Percentiles rank a stretch among this genome's conserved stretches.
Evolutionary conservation across 2,888 invertebrate species (phyloP).

Genomic region (Sycophila texana): DNA sequence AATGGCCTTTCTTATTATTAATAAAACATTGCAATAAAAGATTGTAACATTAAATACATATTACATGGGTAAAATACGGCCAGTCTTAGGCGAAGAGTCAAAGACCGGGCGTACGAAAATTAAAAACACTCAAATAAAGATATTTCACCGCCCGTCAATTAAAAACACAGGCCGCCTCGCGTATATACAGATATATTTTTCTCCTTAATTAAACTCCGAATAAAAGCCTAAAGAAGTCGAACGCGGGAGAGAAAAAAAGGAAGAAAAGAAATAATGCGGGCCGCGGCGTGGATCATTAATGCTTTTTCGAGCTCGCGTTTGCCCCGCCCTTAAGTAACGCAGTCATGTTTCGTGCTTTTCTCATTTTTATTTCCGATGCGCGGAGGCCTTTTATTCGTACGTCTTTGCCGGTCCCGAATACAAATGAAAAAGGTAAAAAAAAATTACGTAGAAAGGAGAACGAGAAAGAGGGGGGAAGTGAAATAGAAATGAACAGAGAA

Average conservation of each 20-base stretch:
- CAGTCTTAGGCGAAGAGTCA: not conserved
- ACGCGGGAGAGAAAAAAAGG: not conserved
- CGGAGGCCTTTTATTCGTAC: constrained; percentile 46
- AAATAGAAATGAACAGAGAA: constrained; percentile 7
- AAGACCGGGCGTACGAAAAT: not conserved
- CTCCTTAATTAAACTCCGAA: constrained; percentile 43
- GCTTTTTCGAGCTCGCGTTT: constrained; percentile 53
- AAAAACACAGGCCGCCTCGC: constrained; percentile 16
- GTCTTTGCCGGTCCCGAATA: constrained; percentile 46
- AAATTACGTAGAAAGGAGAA: not conserved
- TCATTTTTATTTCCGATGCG: constrained; percentile 55
- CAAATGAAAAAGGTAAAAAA: constrained; percentile 36
- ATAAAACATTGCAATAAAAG: no score
- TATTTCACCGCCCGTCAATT: constrained; percentile 42
- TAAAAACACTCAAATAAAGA: constrained; percentile 32
- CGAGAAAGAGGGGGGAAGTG: not conserved
- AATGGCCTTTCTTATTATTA: no score
- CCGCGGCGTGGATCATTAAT: constrained; percentile 52
- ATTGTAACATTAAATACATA: no score
- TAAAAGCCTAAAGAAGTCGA: constrained; percentile 9
- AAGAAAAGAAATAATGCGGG: constrained; percentile 47
- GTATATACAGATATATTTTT: constrained; percentile 29
- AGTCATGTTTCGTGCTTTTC: constrained; percentile 53
- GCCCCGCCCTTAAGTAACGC: constrained; percentile 57
- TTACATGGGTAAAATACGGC: no score